Evolutionary conservation across 2,797 vertebrate genomes (phyloP).

Genomic region (Pyrocephalus nanus): DNA sequence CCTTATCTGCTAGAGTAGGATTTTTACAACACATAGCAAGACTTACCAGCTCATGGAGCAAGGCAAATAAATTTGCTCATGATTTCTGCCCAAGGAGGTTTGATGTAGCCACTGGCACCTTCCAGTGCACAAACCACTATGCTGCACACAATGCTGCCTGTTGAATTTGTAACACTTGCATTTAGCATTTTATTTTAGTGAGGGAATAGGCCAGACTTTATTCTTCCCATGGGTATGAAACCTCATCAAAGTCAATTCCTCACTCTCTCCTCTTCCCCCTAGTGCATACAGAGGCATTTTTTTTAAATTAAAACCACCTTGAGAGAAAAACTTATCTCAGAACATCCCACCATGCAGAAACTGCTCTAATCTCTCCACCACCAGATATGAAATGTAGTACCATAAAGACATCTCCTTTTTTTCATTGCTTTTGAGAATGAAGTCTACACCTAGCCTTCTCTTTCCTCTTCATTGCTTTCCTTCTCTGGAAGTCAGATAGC

Average conservation of each 20-base stretch:
- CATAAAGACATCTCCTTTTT: not conserved
- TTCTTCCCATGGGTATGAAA: not conserved
- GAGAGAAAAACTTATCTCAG: not conserved
- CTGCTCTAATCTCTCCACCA: not conserved
- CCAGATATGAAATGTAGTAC: not conserved
- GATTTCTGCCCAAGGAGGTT: not conserved
- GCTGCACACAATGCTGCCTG: not conserved
- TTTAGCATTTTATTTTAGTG: not conserved
- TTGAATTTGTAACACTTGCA: not conserved
- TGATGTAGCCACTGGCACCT: not conserved
- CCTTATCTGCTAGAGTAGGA: not conserved
- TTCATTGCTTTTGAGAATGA: not conserved
- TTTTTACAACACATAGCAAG: not conserved
- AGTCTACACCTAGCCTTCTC: not conserved
- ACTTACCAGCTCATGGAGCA: not conserved
- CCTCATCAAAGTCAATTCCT: not conserved
- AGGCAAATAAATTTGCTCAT: not conserved
- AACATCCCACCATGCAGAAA: slow-evolving; percentile 11
- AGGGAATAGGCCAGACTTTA: not conserved
- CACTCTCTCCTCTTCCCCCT: not conserved
- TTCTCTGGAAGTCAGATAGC: not conserved
- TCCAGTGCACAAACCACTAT: not conserved
- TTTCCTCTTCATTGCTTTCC: not conserved
- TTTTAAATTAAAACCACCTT: not conserved
- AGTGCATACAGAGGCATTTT: not conserved